These are phyloP conservation scores for Lipophrys pholis DNA, from an alignment of 2,113 vertebrate species.

Conservation along the genomic window DNA sequence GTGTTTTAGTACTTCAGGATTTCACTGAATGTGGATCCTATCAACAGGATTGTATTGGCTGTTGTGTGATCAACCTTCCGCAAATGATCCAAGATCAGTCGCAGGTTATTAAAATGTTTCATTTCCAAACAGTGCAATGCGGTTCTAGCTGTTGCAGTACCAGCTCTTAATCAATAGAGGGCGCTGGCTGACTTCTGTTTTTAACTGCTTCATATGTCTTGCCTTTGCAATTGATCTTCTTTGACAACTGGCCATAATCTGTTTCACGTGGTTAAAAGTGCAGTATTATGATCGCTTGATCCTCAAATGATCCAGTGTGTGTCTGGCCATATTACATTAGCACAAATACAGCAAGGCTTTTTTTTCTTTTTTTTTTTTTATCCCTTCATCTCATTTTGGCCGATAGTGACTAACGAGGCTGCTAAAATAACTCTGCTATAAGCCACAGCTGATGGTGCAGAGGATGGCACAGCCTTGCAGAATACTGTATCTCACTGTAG, in stretches of 20 bases:
- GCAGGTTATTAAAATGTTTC: too few species aligned
- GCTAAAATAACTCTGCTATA: slow-evolving; percentile 53
- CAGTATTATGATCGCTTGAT: slow-evolving; percentile 50
- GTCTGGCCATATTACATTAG: slow-evolving; percentile 22
- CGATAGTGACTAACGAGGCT: slow-evolving; percentile 48
- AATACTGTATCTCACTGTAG: slow-evolving; percentile 70
- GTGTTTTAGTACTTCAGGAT: slow-evolving; percentile 2
- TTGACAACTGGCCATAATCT: slow-evolving; percentile 48
- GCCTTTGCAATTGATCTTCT: slow-evolving; percentile 39
- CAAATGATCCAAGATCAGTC: too few species aligned
- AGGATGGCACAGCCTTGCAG: slow-evolving; percentile 50
- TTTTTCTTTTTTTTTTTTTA: slow-evolving; percentile 7
- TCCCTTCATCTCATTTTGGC: slow-evolving; percentile 49
- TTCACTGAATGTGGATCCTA: background rate
- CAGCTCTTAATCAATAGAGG: slow-evolving; percentile 40
- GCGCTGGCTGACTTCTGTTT: slow-evolving; percentile 46
- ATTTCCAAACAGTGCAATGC: too few species aligned
- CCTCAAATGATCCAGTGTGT: slow-evolving; percentile 15
- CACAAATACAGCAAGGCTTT: slow-evolving; percentile 25
- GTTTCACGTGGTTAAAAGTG: slow-evolving; percentile 50
- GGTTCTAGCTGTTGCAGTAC: slow-evolving; percentile 23
- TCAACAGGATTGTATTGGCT: background rate
- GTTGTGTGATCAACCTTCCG: too few species aligned
- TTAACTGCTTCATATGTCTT: slow-evolving; percentile 6
- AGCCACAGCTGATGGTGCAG: slow-evolving; percentile 59